Conservation (phyloP, 2,797 vertebrate genomes). For the Xyrichtys novacula region DNA sequence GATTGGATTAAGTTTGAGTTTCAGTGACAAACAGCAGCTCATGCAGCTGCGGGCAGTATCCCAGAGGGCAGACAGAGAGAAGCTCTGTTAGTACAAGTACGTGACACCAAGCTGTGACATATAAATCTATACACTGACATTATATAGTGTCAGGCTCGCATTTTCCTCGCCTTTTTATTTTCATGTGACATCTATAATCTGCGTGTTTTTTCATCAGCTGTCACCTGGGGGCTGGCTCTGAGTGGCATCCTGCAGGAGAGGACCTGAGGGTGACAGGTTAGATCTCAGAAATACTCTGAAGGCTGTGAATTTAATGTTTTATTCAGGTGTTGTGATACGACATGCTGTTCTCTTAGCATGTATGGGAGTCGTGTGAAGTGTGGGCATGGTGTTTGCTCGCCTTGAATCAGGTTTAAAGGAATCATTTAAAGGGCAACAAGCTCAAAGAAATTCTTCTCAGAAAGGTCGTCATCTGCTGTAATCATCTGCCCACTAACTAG, state of each 20-base stretch:
- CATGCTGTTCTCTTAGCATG: background rate
- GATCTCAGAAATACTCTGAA: constrained; percentile 6
- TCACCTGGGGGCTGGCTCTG: constrained; percentile 8
- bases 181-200: constrained; percentile 31
- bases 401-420: background rate
- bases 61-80: constrained; percentile 26
- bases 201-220: constrained; percentile 33
- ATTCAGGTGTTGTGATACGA: background rate
- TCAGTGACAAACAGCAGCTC: constrained; percentile 22
- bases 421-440: constrained; percentile 4
- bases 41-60: constrained; percentile 34
- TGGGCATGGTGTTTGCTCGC: background rate
- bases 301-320: constrained; percentile 9
- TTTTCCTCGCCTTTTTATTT: constrained; percentile 33
- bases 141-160: constrained; percentile 15
- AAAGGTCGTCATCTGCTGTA: background rate
- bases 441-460: background rate
- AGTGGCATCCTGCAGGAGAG: constrained; percentile 11
- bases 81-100: constrained; percentile 1
- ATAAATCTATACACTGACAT: constrained; percentile 10
- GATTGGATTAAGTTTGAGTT: constrained; percentile 39
- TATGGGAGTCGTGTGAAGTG: background rate
- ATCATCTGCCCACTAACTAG: background rate
- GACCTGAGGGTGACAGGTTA: background rate
- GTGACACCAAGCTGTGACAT: constrained; percentile 26